Percentiles rank a stretch among this genome's conserved stretches.
Evolutionary conservation across 2,797 vertebrate genomes (phyloP).

Genomic region (Thalassophryne amazonica): DNA sequence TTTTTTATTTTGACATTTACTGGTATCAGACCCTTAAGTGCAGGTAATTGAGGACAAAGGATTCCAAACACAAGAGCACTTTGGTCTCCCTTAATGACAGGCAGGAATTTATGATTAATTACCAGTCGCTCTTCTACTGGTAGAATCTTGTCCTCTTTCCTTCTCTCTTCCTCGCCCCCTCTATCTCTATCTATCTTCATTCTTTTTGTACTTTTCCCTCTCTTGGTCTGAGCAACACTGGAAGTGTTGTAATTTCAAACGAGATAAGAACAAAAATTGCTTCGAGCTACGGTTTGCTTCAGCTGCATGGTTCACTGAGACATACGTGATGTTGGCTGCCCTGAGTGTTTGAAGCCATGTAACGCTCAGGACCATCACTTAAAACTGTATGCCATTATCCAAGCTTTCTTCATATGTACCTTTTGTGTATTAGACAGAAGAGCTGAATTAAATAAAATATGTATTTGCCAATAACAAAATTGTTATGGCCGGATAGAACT

Average conservation of each 20-base stretch:
- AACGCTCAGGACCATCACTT: neutral
- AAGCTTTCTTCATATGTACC: no score
- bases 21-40: slow-evolving; percentile 48
- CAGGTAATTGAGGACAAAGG: slow-evolving; percentile 63
- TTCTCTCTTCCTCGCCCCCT: slow-evolving; percentile 1
- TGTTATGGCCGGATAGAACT: no score
- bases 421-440: no score
- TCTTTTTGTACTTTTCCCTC: neutral
- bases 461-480: no score
- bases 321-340: neutral
- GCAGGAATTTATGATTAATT: slow-evolving; percentile 78
- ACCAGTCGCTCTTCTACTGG: slow-evolving; percentile 49
- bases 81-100: slow-evolving; percentile 65
- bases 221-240: neutral
- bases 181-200: slow-evolving; percentile 13
- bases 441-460: no score
- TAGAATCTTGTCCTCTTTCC: slow-evolving; percentile 58
- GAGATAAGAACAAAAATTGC: neutral
- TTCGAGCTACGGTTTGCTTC: neutral
- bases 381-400: neutral
- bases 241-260: neutral
- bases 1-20: slow-evolving; percentile 53
- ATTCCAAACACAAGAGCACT: slow-evolving; percentile 69
- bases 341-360: neutral
- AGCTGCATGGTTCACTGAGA: neutral